Percentiles rank a stretch among this genome's conserved stretches.
Evolutionary conservation across 2,888 invertebrate genomes (phyloP).

Genomic region (Automeris io): DNA sequence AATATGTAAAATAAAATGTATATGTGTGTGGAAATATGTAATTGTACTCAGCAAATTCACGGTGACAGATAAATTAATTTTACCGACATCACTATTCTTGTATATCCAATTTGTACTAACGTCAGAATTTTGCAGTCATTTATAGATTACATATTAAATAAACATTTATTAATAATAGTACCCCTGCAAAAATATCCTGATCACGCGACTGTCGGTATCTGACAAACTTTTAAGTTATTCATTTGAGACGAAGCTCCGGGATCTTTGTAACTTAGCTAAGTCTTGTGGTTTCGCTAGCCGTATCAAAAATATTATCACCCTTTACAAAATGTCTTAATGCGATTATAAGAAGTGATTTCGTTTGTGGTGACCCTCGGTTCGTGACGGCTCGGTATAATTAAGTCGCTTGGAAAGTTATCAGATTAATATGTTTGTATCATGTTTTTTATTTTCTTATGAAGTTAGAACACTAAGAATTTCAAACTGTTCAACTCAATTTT

Average conservation of each 20-base stretch:
- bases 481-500: too few relatives aligned
- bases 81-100: too few relatives aligned
- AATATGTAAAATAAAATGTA: too few relatives aligned
- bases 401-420: constrained; percentile 16
- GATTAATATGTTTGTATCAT: too few relatives aligned
- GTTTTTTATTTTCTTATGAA: too few relatives aligned
- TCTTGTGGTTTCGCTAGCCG: constrained; percentile 34
- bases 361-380: constrained; percentile 23
- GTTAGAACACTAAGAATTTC: too few relatives aligned
- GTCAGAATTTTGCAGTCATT: too few relatives aligned
- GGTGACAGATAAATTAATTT: too few relatives aligned
- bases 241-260: constrained; percentile 23
- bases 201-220: constrained; percentile 9
- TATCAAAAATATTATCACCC: constrained; percentile 39
- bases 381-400: constrained; percentile 17
- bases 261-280: constrained; percentile 35
- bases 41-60: too few relatives aligned
- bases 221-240: constrained; percentile 43
- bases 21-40: too few relatives aligned
- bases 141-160: too few relatives aligned
- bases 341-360: constrained; percentile 22
- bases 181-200: not conserved
- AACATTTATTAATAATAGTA: not conserved
- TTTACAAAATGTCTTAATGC: constrained; percentile 24
- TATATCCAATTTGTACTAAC: too few relatives aligned